phyloP scores from a whole-genome alignment of 2,113 vertebrate species.

The Elgaria multicarinata region DNA sequence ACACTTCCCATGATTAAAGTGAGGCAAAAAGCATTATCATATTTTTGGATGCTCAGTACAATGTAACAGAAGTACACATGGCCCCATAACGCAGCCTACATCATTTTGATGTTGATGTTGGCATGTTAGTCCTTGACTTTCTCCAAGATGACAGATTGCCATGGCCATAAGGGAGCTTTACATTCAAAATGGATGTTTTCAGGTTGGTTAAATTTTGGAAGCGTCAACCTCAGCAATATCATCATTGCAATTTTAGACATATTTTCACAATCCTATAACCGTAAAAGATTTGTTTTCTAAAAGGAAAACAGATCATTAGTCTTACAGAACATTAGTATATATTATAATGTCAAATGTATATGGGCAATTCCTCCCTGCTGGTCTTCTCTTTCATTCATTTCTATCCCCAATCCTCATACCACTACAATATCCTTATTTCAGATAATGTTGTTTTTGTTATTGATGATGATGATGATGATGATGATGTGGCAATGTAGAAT shows the following conservation, averaged over 20 bases:
- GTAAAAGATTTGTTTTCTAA: conserved; percentile 8
- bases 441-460: not conserved
- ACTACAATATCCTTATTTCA: not conserved
- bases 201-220: conserved; percentile 6
- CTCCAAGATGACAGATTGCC: not conserved
- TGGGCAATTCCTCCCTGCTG: not conserved
- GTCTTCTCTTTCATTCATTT: not conserved
- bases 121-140: conserved; percentile 1
- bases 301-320: not conserved
- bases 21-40: not conserved
- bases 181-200: conserved; percentile 6
- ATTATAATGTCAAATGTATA: not conserved
- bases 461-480: too few relatives aligned
- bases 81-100: not conserved
- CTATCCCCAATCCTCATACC: not conserved
- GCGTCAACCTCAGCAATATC: not conserved
- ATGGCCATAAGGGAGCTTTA: conserved; percentile 6
- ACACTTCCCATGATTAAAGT: not conserved
- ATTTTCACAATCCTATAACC: not conserved
- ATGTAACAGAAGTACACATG: not conserved
- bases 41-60: not conserved
- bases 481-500: not conserved
- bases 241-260: not conserved
- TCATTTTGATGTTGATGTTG: not conserved
- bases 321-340: too few relatives aligned